Evolutionary conservation across 2,113 vertebrate genomes (phyloP).

Genomic region (Cepphus grylle): DNA sequence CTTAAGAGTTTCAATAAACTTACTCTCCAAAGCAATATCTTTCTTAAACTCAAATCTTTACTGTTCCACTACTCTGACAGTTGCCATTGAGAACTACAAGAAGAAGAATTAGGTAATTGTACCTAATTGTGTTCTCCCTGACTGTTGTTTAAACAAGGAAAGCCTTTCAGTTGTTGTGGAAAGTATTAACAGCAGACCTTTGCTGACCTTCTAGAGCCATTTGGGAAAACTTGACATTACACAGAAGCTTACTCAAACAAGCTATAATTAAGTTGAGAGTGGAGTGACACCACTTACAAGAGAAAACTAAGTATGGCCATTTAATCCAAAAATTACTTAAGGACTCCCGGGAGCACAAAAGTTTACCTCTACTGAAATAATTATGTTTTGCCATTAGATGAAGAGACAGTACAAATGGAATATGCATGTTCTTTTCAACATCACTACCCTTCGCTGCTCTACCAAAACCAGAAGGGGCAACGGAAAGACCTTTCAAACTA

Average conservation of each 20-base stretch:
- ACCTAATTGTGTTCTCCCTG: constrained; percentile 23
- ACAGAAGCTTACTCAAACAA: constrained; percentile 82
- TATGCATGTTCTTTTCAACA: constrained; percentile 58
- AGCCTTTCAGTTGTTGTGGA: constrained; percentile 58
- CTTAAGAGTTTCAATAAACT: background rate
- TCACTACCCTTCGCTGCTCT: background rate
- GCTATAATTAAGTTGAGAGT: constrained; percentile 80
- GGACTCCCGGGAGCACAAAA: background rate
- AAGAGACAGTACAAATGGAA: constrained; percentile 39
- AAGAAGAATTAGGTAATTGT: constrained; percentile 55
- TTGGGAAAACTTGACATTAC: constrained; percentile 79
- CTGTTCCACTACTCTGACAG: background rate
- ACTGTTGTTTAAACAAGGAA: constrained; percentile 57
- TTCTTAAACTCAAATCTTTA: constrained; percentile 17
- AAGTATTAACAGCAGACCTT: constrained; percentile 79
- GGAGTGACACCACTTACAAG: constrained; percentile 78
- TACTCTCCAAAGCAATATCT: background rate
- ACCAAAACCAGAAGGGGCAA: constrained; percentile 14
- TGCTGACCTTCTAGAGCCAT: constrained; percentile 82
- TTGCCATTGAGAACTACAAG: background rate
- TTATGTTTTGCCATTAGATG: constrained; percentile 36
- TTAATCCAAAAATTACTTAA: constrained; percentile 77
- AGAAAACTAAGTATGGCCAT: constrained; percentile 60
- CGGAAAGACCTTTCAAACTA: constrained; percentile 19
- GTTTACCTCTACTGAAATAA: constrained; percentile 50